Conservation (phyloP, 2,113 vertebrate genomes). For the Phoxinus phoxinus region DNA sequence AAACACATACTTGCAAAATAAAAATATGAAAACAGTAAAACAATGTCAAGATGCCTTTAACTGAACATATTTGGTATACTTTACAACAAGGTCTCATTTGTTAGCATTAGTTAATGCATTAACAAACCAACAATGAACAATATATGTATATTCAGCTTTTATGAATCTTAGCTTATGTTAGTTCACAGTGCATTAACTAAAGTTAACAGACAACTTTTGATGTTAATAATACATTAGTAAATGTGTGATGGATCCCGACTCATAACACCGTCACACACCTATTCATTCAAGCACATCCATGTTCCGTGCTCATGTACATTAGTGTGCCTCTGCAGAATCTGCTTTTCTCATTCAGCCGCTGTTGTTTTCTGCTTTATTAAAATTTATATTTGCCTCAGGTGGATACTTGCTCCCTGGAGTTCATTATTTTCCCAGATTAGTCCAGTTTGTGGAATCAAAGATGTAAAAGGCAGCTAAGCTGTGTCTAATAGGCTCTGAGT, state of each 20-base stretch:
- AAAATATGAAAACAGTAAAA: no score
- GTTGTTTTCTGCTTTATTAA: conserved; percentile 49
- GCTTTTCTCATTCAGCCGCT: background rate
- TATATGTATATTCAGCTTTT: no score
- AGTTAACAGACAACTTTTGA: no score
- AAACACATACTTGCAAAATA: background rate
- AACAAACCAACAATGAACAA: no score
- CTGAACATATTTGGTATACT: no score
- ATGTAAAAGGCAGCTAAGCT: conserved; percentile 71
- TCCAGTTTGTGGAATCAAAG: conserved; percentile 70
- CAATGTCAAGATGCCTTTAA: no score
- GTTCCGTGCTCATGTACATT: conserved; percentile 11
- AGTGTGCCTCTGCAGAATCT: conserved; percentile 7
- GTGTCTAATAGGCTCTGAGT: conserved; percentile 78
- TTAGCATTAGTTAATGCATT: no score
- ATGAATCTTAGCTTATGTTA: no score
- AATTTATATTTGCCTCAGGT: conserved; percentile 72
- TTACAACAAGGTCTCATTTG: no score
- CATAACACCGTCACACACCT: background rate
- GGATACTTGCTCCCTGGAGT: conserved; percentile 65
- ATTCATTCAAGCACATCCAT: background rate
- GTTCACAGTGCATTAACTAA: background rate
- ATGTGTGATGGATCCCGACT: background rate
- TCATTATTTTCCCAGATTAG: conserved; percentile 79
- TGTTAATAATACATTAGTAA: no score